Percentiles rank a stretch among this genome's conserved stretches.
Evolutionary conservation across 2,113 vertebrate genomes (phyloP).

Genomic region (Sylvietta virens): DNA sequence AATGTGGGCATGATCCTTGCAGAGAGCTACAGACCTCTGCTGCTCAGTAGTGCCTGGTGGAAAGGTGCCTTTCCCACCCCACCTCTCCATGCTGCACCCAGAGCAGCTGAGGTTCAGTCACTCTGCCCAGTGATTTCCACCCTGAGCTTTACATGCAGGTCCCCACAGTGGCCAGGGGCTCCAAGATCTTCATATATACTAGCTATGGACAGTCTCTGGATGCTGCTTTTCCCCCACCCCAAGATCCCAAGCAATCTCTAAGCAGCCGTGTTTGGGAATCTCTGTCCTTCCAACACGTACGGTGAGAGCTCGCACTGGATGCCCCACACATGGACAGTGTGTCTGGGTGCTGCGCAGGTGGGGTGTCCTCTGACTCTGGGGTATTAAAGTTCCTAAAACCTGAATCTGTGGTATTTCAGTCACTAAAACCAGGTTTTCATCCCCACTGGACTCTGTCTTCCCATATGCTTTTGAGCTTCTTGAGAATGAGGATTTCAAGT

Average conservation of each 20-base stretch:
- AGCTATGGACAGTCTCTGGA: neutral
- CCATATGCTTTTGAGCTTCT: neutral
- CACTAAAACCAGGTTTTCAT: neutral
- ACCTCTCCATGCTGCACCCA: neutral
- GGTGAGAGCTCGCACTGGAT: neutral
- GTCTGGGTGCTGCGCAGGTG: neutral
- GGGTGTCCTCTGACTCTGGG: neutral
- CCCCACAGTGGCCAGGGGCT: neutral
- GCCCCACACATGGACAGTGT: neutral
- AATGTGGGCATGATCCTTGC: neutral
- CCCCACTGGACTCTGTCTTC: neutral
- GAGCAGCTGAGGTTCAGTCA: neutral
- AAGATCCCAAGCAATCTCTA: neutral
- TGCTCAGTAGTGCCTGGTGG: neutral
- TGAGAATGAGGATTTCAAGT: neutral
- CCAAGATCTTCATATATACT: neutral
- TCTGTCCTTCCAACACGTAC: neutral
- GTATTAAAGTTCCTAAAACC: neutral
- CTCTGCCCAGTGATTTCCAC: neutral
- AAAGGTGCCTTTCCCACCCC: neutral
- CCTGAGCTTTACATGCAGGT: neutral
- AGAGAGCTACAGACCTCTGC: neutral
- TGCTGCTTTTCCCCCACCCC: neutral
- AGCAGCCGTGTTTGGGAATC: neutral
- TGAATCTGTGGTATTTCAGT: neutral